Base-by-base conservation (phyloP, 1,140 invertebrate species). In the Eciton burchellii region DNA sequence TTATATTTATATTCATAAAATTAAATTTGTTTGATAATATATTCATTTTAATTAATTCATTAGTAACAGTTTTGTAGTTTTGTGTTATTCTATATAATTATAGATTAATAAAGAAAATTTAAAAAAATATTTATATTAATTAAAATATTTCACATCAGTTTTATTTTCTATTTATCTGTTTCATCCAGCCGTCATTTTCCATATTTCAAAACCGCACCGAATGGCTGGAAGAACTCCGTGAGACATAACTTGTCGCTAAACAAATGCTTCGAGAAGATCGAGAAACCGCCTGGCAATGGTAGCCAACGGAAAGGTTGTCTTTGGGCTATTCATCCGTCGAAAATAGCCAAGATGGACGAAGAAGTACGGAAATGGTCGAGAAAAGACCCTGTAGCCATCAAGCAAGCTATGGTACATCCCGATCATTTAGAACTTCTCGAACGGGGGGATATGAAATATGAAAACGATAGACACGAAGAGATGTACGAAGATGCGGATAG, bases 261-360 rank as follows among this genome's bases (percentile, higher is more conserved):
- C 94, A 99, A 99, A 94, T 99, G 98, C 94, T 99, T 99, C 94
- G 98, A 99, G 92, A 99, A 99, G 93, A 99, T 99, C 74, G 98
- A 99, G 35, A 98, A 99, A 89, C 97, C 98, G 0, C 96, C 96
- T 0, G 95, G 96, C 35, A 97, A 97, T 90, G 96, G 97, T 0
- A 96, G 96, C 88, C 97, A 97, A 91, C 95, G 97, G 73, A 97
- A 97, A 93, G 97, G 98, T 3, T 99, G 98, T 91, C 94, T 99
- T 68, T 99, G 99, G 99, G 98, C 98, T 0, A 97, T 99, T 95
- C 99, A 99, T 94, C 98, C 98, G 0, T 96, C 96, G 16, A 99
- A 99, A 93, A 96, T 98, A 19, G 96, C 96, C 26, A 99, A 99
- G 94, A 79, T 99, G 98, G 98, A 99, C 87, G 98, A 99, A 92